These are phyloP conservation scores for Micromys minutus DNA, from an alignment of 2,113 vertebrate species.

Conservation along the genomic window DNA sequence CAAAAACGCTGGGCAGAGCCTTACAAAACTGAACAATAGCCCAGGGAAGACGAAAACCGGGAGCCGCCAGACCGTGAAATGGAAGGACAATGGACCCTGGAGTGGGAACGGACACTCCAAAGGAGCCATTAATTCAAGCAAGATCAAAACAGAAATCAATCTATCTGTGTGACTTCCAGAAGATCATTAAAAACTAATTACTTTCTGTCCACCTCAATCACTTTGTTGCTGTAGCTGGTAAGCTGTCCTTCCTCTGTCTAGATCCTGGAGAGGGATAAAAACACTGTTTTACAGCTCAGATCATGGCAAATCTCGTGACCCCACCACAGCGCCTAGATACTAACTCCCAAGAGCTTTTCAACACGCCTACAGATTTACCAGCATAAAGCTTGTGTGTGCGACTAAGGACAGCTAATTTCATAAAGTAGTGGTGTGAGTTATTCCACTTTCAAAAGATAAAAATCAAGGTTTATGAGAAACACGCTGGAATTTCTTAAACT, in stretches of 20 bases:
- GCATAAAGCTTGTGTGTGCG: background rate
- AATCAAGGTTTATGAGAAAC: conserved; percentile 27
- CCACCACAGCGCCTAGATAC: background rate
- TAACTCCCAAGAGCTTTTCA: background rate
- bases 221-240: conserved; percentile 69
- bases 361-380: background rate
- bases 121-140: conserved; percentile 77
- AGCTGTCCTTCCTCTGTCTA: conserved; percentile 57
- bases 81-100: conserved; percentile 66
- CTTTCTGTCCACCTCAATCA: conserved; percentile 75
- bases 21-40: conserved; percentile 71
- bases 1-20: conserved; percentile 64
- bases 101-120: conserved; percentile 69
- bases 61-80: conserved; percentile 79
- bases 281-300: background rate
- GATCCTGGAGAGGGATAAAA: background rate
- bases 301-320: background rate
- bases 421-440: conserved; percentile 17
- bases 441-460: conserved; percentile 35
- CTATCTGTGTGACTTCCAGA: conserved; percentile 77
- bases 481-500: conserved; percentile 53
- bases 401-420: background rate
- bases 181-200: conserved; percentile 82
- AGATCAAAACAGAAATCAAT: conserved; percentile 82
- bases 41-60: conserved; percentile 64